Evolutionary conservation across 2,888 invertebrate species (phyloP).

Genomic region (Cerceris ruficornis): DNA sequence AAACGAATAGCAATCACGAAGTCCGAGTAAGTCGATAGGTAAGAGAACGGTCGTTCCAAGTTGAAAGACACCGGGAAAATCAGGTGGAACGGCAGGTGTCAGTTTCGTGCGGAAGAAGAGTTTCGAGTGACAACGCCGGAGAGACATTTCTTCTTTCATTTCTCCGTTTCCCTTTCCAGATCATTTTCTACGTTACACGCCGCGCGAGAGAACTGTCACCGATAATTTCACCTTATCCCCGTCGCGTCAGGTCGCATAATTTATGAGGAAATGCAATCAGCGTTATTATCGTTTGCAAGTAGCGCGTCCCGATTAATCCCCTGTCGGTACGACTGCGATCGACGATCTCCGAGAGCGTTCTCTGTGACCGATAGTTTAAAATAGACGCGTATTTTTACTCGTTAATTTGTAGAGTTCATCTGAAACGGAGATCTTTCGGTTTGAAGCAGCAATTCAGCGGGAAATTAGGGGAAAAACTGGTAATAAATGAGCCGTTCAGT

Average conservation of each 20-base stretch:
- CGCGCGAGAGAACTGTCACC: neutral
- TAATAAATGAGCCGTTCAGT: too few relatives aligned
- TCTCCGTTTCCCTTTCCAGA: slow-evolving; percentile 4
- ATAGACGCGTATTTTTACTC: too few relatives aligned
- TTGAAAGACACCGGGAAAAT: slow-evolving; percentile 3
- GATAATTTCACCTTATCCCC: slow-evolving; percentile 35
- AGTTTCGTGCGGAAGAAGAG: slow-evolving; percentile 18
- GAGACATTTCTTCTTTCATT: neutral
- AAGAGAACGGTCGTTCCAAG: too few relatives aligned
- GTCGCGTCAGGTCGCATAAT: slow-evolving; percentile 36
- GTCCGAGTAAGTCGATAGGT: too few relatives aligned
- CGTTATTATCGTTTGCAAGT: slow-evolving; percentile 49
- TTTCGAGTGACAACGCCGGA: neutral
- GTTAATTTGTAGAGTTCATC: too few relatives aligned
- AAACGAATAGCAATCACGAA: too few relatives aligned
- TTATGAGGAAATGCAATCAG: slow-evolving; percentile 37
- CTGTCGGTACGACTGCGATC: too few relatives aligned
- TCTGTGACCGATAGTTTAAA: neutral
- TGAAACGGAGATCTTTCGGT: too few relatives aligned
- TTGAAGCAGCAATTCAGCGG: too few relatives aligned
- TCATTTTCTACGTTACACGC: neutral
- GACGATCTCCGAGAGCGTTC: too few relatives aligned
- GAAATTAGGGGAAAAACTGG: too few relatives aligned
- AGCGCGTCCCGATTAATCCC: slow-evolving; percentile 43
- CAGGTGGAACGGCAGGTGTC: slow-evolving; percentile 6